phyloP scores from a whole-genome alignment of 1,140 invertebrate genomes.

The Drosophila persimilis region DNA sequence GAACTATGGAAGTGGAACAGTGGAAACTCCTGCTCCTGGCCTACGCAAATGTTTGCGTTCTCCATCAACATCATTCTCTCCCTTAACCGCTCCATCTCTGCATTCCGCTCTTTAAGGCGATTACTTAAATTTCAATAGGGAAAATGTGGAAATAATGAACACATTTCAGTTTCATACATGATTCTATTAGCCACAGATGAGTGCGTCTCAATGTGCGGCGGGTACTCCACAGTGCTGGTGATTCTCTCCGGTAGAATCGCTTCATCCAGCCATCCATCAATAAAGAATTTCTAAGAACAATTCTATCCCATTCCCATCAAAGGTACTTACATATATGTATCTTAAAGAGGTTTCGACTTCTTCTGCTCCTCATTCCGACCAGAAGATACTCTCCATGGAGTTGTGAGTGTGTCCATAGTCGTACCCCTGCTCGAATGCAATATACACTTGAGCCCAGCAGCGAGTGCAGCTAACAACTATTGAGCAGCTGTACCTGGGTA shows the following conservation, averaged over 20 bases:
- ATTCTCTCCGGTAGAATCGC: slow-evolving; percentile 18
- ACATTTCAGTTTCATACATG: slow-evolving; percentile 66
- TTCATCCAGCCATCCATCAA: background rate
- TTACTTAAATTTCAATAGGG: slow-evolving; percentile 53
- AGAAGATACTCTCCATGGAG: too few relatives aligned
- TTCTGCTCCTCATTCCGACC: too few relatives aligned
- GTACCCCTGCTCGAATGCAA: too few relatives aligned
- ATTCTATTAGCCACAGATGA: slow-evolving; percentile 74
- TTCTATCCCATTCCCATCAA: too few relatives aligned
- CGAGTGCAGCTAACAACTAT: background rate
- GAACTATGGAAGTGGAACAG: slow-evolving; percentile 25
- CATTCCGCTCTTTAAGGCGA: slow-evolving; percentile 43
- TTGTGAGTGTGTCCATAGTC: too few relatives aligned
- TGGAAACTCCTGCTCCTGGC: slow-evolving; percentile 13
- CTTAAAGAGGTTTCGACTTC: too few relatives aligned
- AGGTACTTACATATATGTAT: too few relatives aligned
- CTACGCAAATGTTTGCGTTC: slow-evolving; percentile 64
- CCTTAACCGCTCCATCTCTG: background rate
- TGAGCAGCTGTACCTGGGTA: slow-evolving; percentile 6
- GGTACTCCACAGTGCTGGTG: too few relatives aligned
- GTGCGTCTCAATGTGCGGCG: slow-evolving; percentile 17
- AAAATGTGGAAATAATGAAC: slow-evolving; percentile 33
- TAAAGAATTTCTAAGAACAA: too few relatives aligned
- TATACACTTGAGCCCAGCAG: too few relatives aligned
- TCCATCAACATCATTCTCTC: background rate